A percentile compares a stretch with the other conserved stretches of the same genome.
These are phyloP conservation scores for Nycticryphes semicollaris DNA, from an alignment of 2,113 vertebrate species.

Conservation along the genomic window DNA sequence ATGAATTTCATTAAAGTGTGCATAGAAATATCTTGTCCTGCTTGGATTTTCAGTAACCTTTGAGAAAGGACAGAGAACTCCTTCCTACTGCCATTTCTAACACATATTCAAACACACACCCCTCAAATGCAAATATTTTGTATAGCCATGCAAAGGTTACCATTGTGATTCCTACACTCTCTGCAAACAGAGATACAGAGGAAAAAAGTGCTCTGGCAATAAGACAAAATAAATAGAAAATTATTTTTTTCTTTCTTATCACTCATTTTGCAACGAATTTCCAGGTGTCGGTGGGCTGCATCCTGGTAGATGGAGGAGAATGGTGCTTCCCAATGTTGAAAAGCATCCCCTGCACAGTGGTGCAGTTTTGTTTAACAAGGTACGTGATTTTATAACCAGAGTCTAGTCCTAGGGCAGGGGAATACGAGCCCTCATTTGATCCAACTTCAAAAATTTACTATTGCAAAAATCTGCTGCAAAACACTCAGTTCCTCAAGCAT, in stretches of 20 bases:
- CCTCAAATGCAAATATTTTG: neutral
- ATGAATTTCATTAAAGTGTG: neutral
- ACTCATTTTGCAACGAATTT: neutral
- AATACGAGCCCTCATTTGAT: neutral
- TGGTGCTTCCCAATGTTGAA: accelerated
- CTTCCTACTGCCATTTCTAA: neutral
- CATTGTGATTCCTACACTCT: neutral
- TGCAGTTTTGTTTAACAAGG: neutral
- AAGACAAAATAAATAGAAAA: neutral
- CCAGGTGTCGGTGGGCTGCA: neutral
- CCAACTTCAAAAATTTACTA: neutral
- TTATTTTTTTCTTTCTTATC: neutral
- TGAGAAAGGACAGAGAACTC: neutral
- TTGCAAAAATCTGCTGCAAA: neutral
- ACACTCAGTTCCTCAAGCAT: neutral
- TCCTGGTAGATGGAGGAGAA: neutral
- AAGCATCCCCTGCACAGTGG: neutral
- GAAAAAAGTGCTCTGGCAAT: neutral
- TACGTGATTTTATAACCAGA: neutral
- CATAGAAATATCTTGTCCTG: neutral
- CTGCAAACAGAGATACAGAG: neutral
- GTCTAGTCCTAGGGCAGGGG: neutral
- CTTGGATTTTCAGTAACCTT: neutral
- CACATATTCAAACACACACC: neutral
- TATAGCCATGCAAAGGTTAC: neutral